phyloP scores from a whole-genome alignment of 2,797 vertebrate species.

The Coreius guichenoti region DNA sequence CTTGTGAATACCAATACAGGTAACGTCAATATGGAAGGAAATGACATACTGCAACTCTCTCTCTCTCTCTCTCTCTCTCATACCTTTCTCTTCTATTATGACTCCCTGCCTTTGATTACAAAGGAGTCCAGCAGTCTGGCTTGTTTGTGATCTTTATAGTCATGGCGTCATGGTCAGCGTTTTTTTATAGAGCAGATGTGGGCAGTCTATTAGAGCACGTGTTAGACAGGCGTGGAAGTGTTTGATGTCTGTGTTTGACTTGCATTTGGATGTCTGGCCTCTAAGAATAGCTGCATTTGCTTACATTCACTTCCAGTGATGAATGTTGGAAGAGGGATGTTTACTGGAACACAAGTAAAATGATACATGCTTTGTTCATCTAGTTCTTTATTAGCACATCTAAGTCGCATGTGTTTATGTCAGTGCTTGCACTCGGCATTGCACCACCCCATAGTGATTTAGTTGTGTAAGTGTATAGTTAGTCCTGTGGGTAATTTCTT shows the following conservation, averaged over 20 bases:
- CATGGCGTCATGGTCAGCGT: slow-evolving; percentile 41
- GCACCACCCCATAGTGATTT: slow-evolving; percentile 32
- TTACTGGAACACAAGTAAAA: slow-evolving; percentile 51
- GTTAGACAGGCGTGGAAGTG: slow-evolving; percentile 36
- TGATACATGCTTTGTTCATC: slow-evolving; percentile 51
- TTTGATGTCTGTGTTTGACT: slow-evolving; percentile 58
- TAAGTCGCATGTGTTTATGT: slow-evolving; percentile 34
- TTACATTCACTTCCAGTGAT: slow-evolving; percentile 47
- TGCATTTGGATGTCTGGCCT: slow-evolving; percentile 31
- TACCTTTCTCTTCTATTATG: slow-evolving; percentile 18
- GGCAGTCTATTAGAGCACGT: slow-evolving; percentile 48
- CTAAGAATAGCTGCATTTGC: slow-evolving; percentile 59
- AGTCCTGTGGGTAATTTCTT: slow-evolving; percentile 30
- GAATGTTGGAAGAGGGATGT: slow-evolving; percentile 44
- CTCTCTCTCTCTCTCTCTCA: neutral
- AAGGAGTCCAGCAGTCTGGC: slow-evolving; percentile 40
- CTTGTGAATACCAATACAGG: neutral
- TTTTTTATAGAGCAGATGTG: slow-evolving; percentile 57
- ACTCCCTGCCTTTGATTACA: slow-evolving; percentile 21
- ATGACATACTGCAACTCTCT: neutral
- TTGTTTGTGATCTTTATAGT: slow-evolving; percentile 52
- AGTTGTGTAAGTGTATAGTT: slow-evolving; percentile 40
- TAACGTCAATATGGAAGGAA: neutral
- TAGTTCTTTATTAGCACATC: slow-evolving; percentile 19
- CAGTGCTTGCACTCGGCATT: slow-evolving; percentile 3